Conservation (phyloP, 2,888 invertebrate species). For the Acronicta aceris region DNA sequence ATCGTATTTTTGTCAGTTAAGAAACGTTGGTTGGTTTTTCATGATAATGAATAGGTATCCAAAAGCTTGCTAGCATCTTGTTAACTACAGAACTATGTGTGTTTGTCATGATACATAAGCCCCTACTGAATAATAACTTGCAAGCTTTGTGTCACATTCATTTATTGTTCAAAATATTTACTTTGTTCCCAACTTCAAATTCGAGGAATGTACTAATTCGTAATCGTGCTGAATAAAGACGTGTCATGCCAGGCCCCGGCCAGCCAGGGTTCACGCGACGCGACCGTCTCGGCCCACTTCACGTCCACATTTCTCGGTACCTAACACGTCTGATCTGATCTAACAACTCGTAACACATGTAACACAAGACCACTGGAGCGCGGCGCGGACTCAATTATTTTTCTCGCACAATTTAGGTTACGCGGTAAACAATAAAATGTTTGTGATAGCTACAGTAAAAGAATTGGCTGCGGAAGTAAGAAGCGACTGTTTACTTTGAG, state of each 20-base stretch:
- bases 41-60: no score
- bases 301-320: slow-evolving; percentile 65
- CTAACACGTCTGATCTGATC: slow-evolving; percentile 68
- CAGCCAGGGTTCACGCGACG: slow-evolving; percentile 44
- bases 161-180: neutral
- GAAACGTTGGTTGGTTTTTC: no score
- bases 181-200: neutral
- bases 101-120: no score
- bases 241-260: slow-evolving; percentile 25
- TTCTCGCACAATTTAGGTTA: slow-evolving; percentile 72
- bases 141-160: neutral
- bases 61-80: no score
- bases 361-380: slow-evolving; percentile 71
- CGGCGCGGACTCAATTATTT: slow-evolving; percentile 65
- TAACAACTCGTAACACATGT: slow-evolving; percentile 77
- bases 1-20: no score
- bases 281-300: slow-evolving; percentile 67
- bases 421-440: slow-evolving; percentile 67
- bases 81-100: no score
- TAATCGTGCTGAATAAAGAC: slow-evolving; percentile 11
- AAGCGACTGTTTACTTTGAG: slow-evolving; percentile 11
- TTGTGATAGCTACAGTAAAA: slow-evolving; percentile 47
- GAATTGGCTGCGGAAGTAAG: slow-evolving; percentile 26
- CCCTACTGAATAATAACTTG: neutral
- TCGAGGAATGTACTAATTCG: neutral